Conservation (phyloP, 2,888 invertebrate species). For the Cynaeus angustus region DNA sequence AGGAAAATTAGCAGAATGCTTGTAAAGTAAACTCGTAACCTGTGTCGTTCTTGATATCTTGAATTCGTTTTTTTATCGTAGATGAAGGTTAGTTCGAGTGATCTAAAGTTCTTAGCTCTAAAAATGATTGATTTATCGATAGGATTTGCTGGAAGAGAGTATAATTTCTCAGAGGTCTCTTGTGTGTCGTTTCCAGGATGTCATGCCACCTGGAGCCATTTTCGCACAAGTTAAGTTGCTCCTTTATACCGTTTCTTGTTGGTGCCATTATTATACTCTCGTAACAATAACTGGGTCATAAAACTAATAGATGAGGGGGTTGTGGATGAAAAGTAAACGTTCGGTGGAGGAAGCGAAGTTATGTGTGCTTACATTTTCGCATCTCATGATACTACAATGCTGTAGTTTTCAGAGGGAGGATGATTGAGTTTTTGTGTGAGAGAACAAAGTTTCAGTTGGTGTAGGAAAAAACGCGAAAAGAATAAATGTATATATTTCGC, state of each 20-base stretch:
- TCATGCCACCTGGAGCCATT: conserved; percentile 15
- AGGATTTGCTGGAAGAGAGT: neutral
- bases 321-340: conserved; percentile 8
- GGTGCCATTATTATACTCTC: conserved; percentile 1
- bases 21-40: neutral
- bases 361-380: too few relatives aligned
- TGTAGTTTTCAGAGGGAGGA: too few relatives aligned
- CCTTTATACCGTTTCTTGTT: conserved; percentile 1
- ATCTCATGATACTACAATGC: too few relatives aligned
- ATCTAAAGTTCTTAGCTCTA: neutral
- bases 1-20: conserved; percentile 4
- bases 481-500: too few relatives aligned
- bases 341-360: neutral
- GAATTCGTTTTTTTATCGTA: conserved; percentile 7
- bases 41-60: conserved; percentile 7
- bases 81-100: neutral
- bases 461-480: too few relatives aligned
- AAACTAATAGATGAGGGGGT: conserved; percentile 4
- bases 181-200: conserved; percentile 9
- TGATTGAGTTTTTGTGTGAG: too few relatives aligned
- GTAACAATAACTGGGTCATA: conserved; percentile 9
- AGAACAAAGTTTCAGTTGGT: too few relatives aligned
- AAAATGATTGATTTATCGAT: conserved; percentile 24
- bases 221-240: conserved; percentile 4
- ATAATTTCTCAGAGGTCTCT: conserved; percentile 8